Conservation (phyloP, 2,888 invertebrate genomes). For the Odontomyia ornata region DNA sequence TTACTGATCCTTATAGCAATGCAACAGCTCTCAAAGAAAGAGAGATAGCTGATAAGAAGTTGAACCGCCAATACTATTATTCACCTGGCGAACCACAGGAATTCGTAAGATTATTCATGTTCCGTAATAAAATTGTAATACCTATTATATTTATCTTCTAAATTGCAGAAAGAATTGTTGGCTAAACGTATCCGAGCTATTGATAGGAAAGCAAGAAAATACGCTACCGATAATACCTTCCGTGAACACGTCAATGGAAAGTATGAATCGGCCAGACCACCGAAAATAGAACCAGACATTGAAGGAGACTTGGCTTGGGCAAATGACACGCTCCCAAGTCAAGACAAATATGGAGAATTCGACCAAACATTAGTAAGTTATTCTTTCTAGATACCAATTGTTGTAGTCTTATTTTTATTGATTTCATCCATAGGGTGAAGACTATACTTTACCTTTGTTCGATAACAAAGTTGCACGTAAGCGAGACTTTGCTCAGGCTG, state of each 20-base stretch:
- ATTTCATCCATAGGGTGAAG: not conserved
- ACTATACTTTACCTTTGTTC: not conserved
- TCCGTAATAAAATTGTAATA: not conserved
- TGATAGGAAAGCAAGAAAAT: constrained; percentile 33
- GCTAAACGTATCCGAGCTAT: constrained; percentile 42
- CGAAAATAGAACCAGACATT: not conserved
- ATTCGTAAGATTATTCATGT: constrained; percentile 27
- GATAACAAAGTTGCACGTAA: constrained; percentile 1
- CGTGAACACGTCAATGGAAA: constrained; percentile 13
- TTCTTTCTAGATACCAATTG: not conserved
- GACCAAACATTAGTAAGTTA: not conserved
- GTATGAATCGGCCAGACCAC: not conserved
- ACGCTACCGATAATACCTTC: constrained; percentile 8
- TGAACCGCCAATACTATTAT: constrained; percentile 45
- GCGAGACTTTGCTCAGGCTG: constrained; percentile 23
- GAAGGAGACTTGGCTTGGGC: not conserved
- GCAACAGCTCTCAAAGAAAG: constrained; percentile 6
- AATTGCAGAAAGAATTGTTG: constrained; percentile 18
- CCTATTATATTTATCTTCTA: not conserved
- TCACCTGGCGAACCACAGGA: constrained; percentile 26
- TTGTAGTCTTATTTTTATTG: too few relatives aligned
- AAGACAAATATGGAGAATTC: too few relatives aligned
- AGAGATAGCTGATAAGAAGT: constrained; percentile 46
- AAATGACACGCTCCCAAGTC: not conserved
- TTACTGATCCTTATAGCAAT: not conserved